A percentile compares a stretch with the other conserved stretches of the same genome.
These are phyloP conservation scores for Chrysomela aeneicollis DNA, from an alignment of 2,888 invertebrate genomes.

Conservation along the genomic window DNA sequence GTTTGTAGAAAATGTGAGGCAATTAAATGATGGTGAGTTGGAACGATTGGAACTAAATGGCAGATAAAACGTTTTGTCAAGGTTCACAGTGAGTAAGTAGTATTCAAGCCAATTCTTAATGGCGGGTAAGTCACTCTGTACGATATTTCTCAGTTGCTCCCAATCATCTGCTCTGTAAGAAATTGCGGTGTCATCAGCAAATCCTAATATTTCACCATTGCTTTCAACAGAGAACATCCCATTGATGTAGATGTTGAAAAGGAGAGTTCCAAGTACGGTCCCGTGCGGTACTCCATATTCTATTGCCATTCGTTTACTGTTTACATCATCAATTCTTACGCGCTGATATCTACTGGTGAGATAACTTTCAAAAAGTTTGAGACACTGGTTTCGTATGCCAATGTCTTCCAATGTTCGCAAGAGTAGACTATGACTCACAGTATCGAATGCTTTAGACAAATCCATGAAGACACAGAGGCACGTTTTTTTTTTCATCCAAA, in stretches of 20 bases:
- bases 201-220: constrained; percentile 10
- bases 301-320: neutral
- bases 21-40: neutral
- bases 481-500: constrained; percentile 11
- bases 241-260: constrained; percentile 11
- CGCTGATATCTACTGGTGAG: neutral
- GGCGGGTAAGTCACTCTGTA: constrained; percentile 1
- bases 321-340: constrained; percentile 5
- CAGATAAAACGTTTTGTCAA: constrained; percentile 4
- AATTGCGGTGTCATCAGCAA: constrained; percentile 17
- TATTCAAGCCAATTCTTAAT: neutral
- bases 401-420: constrained; percentile 11
- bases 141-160: neutral
- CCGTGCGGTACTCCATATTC: constrained; percentile 16
- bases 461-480: constrained; percentile 13
- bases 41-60: neutral
- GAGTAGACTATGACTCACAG: constrained; percentile 10
- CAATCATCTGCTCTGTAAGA: constrained; percentile 4
- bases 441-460: constrained; percentile 18
- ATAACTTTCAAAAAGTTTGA: constrained; percentile 10
- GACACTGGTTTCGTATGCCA: constrained; percentile 7
- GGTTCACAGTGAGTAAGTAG: constrained; percentile 8
- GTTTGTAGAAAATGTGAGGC: constrained; percentile 2
- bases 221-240: constrained; percentile 5
- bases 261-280: constrained; percentile 12